Conservation (phyloP, 2,797 vertebrate species). For the Dipus sagitta region DNA sequence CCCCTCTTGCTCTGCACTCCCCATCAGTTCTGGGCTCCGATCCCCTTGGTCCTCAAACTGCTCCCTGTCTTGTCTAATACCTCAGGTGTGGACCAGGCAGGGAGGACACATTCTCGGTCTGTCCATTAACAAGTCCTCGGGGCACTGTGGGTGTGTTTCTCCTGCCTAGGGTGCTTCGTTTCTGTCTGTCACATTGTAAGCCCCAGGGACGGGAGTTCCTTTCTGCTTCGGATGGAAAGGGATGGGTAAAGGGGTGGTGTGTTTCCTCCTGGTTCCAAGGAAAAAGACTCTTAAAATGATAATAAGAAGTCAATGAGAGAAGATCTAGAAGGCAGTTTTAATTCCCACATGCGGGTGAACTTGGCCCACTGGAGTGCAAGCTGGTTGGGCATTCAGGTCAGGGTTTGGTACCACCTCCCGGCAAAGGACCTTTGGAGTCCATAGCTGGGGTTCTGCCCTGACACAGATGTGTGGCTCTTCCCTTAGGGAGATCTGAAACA, state of each 20-base stretch:
- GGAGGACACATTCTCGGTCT: too few species aligned
- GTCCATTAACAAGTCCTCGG: background rate
- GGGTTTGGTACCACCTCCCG: background rate
- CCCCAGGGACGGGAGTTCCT: background rate
- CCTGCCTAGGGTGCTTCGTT: background rate
- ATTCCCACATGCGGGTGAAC: background rate
- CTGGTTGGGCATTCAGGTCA: too few species aligned
- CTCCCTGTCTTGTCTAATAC: background rate
- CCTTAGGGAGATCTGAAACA: slow-evolving; percentile 97
- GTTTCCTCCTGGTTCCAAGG: background rate
- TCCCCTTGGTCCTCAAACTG: background rate
- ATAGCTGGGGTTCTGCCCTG: background rate
- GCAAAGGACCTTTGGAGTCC: background rate
- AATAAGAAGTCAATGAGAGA: background rate
- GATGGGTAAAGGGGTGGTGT: background rate
- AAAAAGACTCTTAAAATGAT: background rate
- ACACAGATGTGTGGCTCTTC: slow-evolving; percentile 2
- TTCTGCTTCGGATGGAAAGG: background rate
- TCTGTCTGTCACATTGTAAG: background rate
- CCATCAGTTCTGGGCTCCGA: background rate
- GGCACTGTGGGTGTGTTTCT: background rate
- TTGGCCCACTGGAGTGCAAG: background rate
- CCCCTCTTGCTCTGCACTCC: background rate
- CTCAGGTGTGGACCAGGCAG: background rate
- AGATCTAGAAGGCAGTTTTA: background rate